Conservation (phyloP, 2,888 invertebrate species). For the Marronus borbonicus region DNA sequence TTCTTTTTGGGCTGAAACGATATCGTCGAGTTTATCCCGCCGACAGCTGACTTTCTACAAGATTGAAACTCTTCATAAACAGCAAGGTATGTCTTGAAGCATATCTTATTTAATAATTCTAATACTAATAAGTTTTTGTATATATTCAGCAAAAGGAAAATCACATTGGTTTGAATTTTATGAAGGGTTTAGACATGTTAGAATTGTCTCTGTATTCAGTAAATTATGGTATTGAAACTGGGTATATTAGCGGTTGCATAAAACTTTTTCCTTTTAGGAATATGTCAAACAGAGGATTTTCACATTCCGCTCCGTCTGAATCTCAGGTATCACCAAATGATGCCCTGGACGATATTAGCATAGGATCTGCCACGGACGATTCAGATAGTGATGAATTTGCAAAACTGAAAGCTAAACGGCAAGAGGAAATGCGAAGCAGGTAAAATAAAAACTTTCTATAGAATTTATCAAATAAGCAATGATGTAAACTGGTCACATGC, state of each 20-base stretch:
- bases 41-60: too few species aligned
- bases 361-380: conserved; percentile 67
- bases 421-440: conserved; percentile 76
- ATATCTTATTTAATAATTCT: background rate
- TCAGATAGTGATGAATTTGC: conserved; percentile 79
- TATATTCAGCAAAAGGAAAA: too few species aligned
- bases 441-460: conserved; percentile 43
- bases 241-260: background rate
- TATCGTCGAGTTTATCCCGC: too few species aligned
- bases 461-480: background rate
- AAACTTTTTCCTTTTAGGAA: background rate
- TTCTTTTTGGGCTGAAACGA: too few species aligned
- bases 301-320: conserved; percentile 40
- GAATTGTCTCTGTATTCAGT: background rate
- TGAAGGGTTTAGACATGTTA: background rate
- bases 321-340: conserved; percentile 37
- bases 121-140: too few species aligned
- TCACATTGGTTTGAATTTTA: too few species aligned
- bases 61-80: too few species aligned
- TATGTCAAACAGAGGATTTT: conserved; percentile 14
- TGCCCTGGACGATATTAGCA: conserved; percentile 66
- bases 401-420: conserved; percentile 78
- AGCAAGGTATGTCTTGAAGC: background rate
- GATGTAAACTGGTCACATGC: too few species aligned
- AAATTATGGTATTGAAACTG: background rate